A percentile compares a stretch with the other conserved stretches of the same genome.
These are phyloP conservation scores for Siderastrea siderea DNA, from an alignment of 92 coral and sea anemone genomes.

Conservation along the genomic window DNA sequence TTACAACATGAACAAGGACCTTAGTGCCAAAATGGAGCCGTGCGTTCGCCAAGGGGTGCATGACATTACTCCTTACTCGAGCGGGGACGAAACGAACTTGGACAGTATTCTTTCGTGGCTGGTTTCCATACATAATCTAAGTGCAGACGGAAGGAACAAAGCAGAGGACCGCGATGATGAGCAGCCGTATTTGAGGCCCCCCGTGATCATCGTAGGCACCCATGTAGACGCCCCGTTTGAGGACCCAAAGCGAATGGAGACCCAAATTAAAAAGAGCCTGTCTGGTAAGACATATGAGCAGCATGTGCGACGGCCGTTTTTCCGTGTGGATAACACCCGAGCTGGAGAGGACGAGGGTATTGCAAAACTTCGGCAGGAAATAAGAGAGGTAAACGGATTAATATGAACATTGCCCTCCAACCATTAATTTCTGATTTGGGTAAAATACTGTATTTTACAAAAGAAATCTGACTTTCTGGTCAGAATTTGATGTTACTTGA, in stretches of 20 bases:
- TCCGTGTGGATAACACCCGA: slow-evolving; percentile 78
- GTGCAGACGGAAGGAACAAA: slow-evolving; percentile 27
- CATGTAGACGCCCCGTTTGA: slow-evolving; percentile 75
- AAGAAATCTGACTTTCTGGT: too few species aligned
- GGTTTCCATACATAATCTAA: slow-evolving; percentile 80
- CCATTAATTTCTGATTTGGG: neutral
- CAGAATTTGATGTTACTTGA: too few species aligned
- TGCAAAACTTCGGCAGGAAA: slow-evolving; percentile 66
- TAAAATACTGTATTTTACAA: too few species aligned
- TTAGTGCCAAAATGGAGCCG: slow-evolving; percentile 81
- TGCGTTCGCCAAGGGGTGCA: slow-evolving; percentile 89
- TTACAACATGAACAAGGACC: slow-evolving; percentile 87
- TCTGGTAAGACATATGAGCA: slow-evolving; percentile 80
- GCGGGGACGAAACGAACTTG: slow-evolving; percentile 83
- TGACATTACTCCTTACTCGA: slow-evolving; percentile 74
- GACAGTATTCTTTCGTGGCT: slow-evolving; percentile 89
- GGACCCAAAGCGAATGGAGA: slow-evolving; percentile 84
- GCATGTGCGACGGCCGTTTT: slow-evolving; percentile 82
- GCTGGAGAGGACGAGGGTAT: slow-evolving; percentile 76
- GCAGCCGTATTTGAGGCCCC: slow-evolving; percentile 80
- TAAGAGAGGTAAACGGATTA: slow-evolving; percentile 49
- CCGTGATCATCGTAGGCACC: slow-evolving; percentile 84
- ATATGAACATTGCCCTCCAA: neutral
- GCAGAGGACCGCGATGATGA: slow-evolving; percentile 15
- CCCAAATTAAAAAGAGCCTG: slow-evolving; percentile 76